Conservation (phyloP, 2,888 invertebrate genomes). For the Andrena minutula region DNA sequence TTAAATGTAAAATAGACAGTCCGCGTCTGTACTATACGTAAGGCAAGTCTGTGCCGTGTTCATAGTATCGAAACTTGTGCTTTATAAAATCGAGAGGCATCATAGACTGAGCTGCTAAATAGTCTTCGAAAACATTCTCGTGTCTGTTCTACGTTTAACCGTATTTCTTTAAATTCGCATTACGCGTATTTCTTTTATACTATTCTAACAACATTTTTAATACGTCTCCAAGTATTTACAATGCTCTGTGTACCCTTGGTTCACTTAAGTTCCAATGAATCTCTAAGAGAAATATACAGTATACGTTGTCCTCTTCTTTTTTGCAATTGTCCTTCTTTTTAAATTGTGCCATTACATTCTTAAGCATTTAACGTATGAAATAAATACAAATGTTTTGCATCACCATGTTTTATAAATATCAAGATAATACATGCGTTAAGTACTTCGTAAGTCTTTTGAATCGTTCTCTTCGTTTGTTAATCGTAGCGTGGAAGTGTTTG, state of each 20-base stretch:
- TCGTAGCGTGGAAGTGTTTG: conserved; percentile 30
- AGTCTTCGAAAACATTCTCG: conserved; percentile 38
- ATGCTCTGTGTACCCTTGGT: conserved; percentile 19
- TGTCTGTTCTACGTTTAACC: conserved; percentile 37
- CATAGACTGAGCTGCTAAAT: conserved; percentile 48
- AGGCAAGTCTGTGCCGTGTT: conserved; percentile 13
- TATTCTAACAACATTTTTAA: conserved; percentile 16
- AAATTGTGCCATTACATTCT: conserved; percentile 53
- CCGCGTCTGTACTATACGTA: conserved; percentile 6
- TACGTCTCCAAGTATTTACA: conserved; percentile 38
- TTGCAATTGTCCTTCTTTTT: conserved; percentile 20
- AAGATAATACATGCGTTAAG: conserved; percentile 64
- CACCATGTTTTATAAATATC: conserved; percentile 70
- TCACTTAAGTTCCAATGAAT: conserved; percentile 19
- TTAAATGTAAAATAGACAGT: conserved; percentile 24
- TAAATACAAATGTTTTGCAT: conserved; percentile 57
- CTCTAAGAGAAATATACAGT: conserved; percentile 28
- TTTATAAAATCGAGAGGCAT: conserved; percentile 36
- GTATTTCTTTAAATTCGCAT: conserved; percentile 15
- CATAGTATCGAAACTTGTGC: conserved; percentile 29
- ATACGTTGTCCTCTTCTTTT: conserved; percentile 21
- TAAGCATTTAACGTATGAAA: conserved; percentile 54
- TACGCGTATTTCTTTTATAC: conserved; percentile 23
- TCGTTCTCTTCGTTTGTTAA: conserved; percentile 34
- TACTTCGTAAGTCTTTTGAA: conserved; percentile 45